Base-by-base conservation (phyloP, 1,140 invertebrate genomes). In the Drosophila neocordata region DNA sequence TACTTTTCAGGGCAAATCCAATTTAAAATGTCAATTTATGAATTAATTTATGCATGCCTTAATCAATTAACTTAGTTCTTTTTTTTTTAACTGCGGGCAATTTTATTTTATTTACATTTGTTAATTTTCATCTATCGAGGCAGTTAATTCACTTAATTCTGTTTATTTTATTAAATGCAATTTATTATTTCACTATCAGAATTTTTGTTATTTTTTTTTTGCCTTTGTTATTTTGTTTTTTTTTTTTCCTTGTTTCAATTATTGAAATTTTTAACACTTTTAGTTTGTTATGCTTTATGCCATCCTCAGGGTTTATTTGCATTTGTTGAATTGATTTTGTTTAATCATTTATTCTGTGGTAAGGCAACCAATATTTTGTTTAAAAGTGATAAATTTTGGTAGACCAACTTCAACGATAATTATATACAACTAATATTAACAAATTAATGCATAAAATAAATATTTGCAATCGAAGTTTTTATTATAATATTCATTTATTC, bases 11-110 rank as follows among this genome's bases (percentile, higher is more conserved):
- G 27, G 53, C 53, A 56, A 8, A 12, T 4, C 58, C 65, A 53
- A 52, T 69, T 83, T 65, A 64, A 81, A 77, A 59, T 79, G 77
- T 84, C 77, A 79, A 83, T 85, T 31, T 83, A 76, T 48, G 15
- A 20, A 20, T 48, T 59, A 69, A 55, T 62, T 84, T 80, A 73
- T 80, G 68, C 59, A 56, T 73, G 24, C 44, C 12, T 76, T 73
- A 66, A 77, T 69, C 64, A 77, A 64, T 75, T 64, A 71, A 67
- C 52, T 70, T 53, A 61, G 64, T 65, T 67, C 69, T 57, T 8
- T 27, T 57, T 57, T 24, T 60, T 22, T 56, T 34, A 2, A 8
- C 9, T 9, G 24, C 2, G 1, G 37, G 13, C 20, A 69, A 58
- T 56, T 68, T 51, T 24, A 52, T 56, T 68, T 51, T 24, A 55